Evolutionary conservation across 2,797 vertebrate species (phyloP), one percentile per base, ranked within the genome.

Genomic region (Sebastes flavidus): DNA sequence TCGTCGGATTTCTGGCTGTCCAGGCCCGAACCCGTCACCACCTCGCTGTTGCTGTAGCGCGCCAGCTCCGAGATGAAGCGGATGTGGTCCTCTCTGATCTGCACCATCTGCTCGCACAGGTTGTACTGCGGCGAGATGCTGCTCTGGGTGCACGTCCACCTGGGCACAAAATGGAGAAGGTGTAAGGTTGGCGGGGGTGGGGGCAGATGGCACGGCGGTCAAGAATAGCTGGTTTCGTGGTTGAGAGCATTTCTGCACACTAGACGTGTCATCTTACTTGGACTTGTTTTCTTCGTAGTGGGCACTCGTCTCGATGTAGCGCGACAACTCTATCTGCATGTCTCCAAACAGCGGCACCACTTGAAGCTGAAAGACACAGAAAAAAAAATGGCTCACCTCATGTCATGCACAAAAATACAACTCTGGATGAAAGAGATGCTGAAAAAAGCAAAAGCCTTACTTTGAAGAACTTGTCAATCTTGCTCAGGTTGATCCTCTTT

Each of bases 1-100:
- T 99, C 98, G 27, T 99, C 99, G 0, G 99, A 99, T 86, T 99
- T 99, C 95, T 99, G 99, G 94, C 98, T 99, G 95, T 99, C 99
- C 93, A 99, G 94, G 12, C 99, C 99, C 0, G 99, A 99, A 84
- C 98, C 99, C 0, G 99, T 99, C 92, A 99, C 99, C 91, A 99
- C 98, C 92, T 99, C 95, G 25, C 95, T 96, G 92, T 99, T 99
- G 95, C 98, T 99, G 94, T 99, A 99, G 92, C 98, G 98, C 3
- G 98, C 98, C 1, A 99, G 96, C 92, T 99, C 98, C 0, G 98
- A 99, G 95, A 99, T 99, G 95, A 99, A 99, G 68, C 98, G 98
- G 90, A 99, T 99, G 94, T 99, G 98, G 93, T 99, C 98, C 0
- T 99, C 98, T 34, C 98, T 96, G 91, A 99, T 99, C 96, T 99